Base-by-base conservation (phyloP, 92 coral and sea anemone species). In the Plumapathes pennacea region DNA sequence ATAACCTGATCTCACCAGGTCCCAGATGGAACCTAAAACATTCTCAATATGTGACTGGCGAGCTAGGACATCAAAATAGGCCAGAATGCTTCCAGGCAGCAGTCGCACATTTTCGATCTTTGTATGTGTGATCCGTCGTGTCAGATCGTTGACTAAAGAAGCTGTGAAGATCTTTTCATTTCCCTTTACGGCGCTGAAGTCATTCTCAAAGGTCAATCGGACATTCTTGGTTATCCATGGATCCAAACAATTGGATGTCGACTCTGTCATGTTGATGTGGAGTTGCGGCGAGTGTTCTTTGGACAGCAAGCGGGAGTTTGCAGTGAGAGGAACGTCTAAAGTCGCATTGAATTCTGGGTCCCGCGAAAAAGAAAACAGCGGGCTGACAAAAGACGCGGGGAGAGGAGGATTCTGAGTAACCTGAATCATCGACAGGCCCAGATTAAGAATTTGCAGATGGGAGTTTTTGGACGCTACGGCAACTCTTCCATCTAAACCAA, bases 241-340 rank as follows among this genome's bases (percentile, higher is more conserved):
- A 38, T 78, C 81, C 38, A 24, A 48, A 57, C 90, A 84, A 17
- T 71, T 37, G 9, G 54, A 38, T 11, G 74, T 78, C 21, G 85
- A 72, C 49, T 84, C 78, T 30, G 62, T 54, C 2, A 66, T 26
- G 20, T 74, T 47, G 38, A 84, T 36, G 36, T 46, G 46, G 2
- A 72, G 44, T 46, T 84, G 90, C 37, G 90, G 82, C 32, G 85
- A 78, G 52, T 78, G 90, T 7, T 82, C 78, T 23, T 53, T 58
- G 24, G 54, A 28, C 39, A 54, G 38, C 37, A 78, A 49, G 30
- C 50, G 82, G 10, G 49, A 32, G 31, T 61, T 54, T 19, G 67
- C 34, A 7, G 38, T 54, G 31, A 78, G 64, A 11, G 14, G 17
- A 21, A 84, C 82, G 29, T 50, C 27, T 9, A 84, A 20, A 19